phyloP scores from a whole-genome alignment of 2,113 vertebrate species.

The Origma solitaria region DNA sequence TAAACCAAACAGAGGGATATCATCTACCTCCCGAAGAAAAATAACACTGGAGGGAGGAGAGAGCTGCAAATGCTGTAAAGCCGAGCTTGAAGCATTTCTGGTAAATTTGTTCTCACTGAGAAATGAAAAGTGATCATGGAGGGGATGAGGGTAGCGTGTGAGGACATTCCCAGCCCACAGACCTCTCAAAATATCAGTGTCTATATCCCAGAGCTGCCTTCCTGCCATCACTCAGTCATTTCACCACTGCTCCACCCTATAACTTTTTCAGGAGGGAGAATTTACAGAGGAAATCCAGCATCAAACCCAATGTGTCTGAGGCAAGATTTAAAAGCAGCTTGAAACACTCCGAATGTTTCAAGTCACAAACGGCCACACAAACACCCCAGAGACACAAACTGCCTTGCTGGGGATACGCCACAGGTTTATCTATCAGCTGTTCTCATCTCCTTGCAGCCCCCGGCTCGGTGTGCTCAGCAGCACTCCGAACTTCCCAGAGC shows the following conservation, averaged over 20 bases:
- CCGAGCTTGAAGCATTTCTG: neutral
- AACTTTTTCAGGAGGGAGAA: neutral
- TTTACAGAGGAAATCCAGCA: neutral
- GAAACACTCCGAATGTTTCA: neutral
- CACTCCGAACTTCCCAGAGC: neutral
- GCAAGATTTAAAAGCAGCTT: neutral
- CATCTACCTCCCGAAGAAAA: neutral
- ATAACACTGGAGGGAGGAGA: neutral
- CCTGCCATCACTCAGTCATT: neutral
- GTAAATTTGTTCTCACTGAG: neutral
- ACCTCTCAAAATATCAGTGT: neutral
- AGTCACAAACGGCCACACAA: neutral
- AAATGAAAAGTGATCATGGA: neutral
- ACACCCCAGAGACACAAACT: neutral
- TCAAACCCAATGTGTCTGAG: neutral
- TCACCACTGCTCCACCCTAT: neutral
- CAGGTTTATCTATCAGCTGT: neutral
- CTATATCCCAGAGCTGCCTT: neutral
- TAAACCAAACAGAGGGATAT: slow-evolving; percentile 19
- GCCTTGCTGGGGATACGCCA: neutral
- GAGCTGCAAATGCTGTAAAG: neutral
- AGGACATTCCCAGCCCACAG: neutral
- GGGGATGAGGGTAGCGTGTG: neutral
- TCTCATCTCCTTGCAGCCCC: neutral
- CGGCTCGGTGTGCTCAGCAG: neutral